Percentiles rank a stretch among this genome's conserved stretches.
phyloP scores from a whole-genome alignment of 2,113 vertebrate genomes.

The Atlantisia rogersi region DNA sequence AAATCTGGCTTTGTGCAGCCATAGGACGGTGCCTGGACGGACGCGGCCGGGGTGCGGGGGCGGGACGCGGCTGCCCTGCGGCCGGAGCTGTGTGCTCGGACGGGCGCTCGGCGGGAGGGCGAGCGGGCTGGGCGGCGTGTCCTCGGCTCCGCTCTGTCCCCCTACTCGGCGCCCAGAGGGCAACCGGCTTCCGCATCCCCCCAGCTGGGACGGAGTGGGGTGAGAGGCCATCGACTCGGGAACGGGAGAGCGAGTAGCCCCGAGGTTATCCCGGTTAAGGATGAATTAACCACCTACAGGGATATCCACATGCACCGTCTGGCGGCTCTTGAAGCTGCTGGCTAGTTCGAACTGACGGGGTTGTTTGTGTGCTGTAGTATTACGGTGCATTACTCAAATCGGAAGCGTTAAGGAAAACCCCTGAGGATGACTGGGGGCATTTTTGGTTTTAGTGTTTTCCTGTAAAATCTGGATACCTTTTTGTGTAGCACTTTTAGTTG shows the following conservation, averaged over 20 bases:
- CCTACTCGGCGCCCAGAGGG: not conserved
- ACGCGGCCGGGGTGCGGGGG: not conserved
- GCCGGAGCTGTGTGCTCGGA: not conserved
- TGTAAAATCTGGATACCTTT: not conserved
- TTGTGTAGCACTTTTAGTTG: not conserved
- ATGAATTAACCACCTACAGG: accelerated
- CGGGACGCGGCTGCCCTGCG: not conserved
- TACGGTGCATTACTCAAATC: not conserved
- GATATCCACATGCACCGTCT: accelerated
- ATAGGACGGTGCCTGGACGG: no score
- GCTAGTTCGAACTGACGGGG: not conserved
- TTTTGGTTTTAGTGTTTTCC: accelerated
- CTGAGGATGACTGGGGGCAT: accelerated
- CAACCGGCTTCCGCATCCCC: no score
- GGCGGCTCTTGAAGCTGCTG: no score
- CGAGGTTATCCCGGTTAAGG: no score
- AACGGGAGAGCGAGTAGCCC: not conserved
- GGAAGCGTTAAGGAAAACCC: not conserved
- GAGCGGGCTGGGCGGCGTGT: not conserved
- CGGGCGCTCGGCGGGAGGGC: not conserved
- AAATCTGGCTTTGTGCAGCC: not conserved
- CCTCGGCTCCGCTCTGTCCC: not conserved
- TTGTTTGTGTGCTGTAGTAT: no score
- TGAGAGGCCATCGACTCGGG: not conserved
- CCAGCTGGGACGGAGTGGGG: not conserved